A percentile compares a stretch with the other conserved stretches of the same genome.
Evolutionary conservation across 2,113 vertebrate species (phyloP).

Genomic region (Mirza zaza): DNA sequence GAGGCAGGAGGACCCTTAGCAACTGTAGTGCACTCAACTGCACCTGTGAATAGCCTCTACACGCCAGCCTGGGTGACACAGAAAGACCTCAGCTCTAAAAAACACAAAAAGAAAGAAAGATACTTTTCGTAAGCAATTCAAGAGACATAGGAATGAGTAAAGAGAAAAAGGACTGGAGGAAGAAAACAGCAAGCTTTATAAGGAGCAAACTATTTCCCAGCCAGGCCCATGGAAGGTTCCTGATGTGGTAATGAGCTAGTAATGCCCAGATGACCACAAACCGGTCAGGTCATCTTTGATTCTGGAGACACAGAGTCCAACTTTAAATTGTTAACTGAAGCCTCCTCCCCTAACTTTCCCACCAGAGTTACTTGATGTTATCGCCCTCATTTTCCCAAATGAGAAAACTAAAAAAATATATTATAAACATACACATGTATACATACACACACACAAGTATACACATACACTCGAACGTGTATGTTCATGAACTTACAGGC

Average conservation of each 20-base stretch:
- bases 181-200: background rate
- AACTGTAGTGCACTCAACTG: background rate
- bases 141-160: background rate
- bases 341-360: background rate
- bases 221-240: background rate
- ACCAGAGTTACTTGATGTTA: background rate
- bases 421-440: background rate
- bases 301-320: background rate
- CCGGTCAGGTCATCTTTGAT: background rate
- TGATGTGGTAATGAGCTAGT: background rate
- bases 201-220: background rate
- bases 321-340: background rate
- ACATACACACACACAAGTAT: background rate
- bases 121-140: background rate
- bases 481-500: background rate
- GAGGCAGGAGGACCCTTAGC: background rate
- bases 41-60: background rate
- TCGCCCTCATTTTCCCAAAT: constrained; percentile 39
- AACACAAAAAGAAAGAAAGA: background rate
- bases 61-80: background rate
- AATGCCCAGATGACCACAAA: background rate
- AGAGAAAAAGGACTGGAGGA: background rate
- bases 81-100: background rate
- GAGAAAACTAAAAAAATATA: background rate
- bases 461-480: background rate